Base-by-base conservation (phyloP, 2,888 invertebrate genomes). In the Trichacis sp. region DNA sequence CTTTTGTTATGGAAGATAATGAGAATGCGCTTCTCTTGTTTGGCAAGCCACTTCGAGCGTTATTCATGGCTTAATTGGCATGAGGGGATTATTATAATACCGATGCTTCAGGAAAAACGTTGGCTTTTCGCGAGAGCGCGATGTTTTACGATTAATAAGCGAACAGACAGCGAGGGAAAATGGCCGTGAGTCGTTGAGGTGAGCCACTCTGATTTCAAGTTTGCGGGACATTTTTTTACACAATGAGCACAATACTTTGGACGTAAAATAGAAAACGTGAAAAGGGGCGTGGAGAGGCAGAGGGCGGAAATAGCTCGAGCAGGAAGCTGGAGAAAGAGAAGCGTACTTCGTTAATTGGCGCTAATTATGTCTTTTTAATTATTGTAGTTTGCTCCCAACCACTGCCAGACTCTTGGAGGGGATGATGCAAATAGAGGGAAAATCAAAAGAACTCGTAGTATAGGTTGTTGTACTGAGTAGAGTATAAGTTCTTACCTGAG, bases 301-400 rank as follows among this genome's bases (percentile, higher is more conserved):
- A 61, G 52, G 56, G 64, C 46, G 53, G 67, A 60, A 64, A 57
- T 64, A 64, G 70, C 65, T 64, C 56, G 67, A 42, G 59, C 50
- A 53, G 61, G 51, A 62, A 52, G 24, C 58, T 53, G 58, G 54
- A 33, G 62, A n/a, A n/a, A n/a, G n/a, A n/a, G n/a, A n/a, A n/a
- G n/a, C n/a, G n/a, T 63, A 72, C 73, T 75, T 69, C 70, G 72
- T 72, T 77, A 77, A 79, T 79, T 77, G 77, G 77, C 73, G 73
- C 74, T 77, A 77, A 77, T 77, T 76, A 77, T 75, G 73, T 74
- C 72, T 73, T 74, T 24, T 74, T 78, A 77, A 78, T 78, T 78
- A 76, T 77, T 77, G 78, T 76, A 72, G 73, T 75, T 71, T 65
- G 70, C 62, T 70, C 71, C 70, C 67, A 75, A 73, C 73, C 72